Percentiles rank a stretch among this genome's conserved stretches.
Conservation (phyloP, 2,888 invertebrate species). For the Leptinotarsa peninsularis region DNA sequence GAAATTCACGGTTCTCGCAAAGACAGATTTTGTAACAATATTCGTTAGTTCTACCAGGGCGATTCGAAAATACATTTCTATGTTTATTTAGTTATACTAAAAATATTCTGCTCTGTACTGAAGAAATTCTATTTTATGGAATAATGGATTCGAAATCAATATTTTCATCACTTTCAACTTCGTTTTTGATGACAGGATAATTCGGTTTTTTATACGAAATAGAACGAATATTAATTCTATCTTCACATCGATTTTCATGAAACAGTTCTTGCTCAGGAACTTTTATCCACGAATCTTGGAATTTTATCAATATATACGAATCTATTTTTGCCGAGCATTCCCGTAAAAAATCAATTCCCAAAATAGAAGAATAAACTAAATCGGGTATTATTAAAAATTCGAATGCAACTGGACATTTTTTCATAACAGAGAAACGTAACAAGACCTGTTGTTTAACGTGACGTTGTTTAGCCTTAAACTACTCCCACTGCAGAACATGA, state of each 20-base stretch:
- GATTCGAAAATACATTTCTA: too few relatives aligned
- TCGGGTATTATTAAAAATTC: not conserved
- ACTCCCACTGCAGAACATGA: constrained; percentile 2
- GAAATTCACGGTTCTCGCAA: too few relatives aligned
- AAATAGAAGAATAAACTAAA: not conserved
- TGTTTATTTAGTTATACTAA: too few relatives aligned
- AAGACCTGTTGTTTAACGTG: not conserved
- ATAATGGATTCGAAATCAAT: not conserved
- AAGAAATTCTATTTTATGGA: not conserved
- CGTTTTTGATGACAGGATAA: not conserved
- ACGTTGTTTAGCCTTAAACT: constrained; percentile 14
- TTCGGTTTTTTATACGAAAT: not conserved
- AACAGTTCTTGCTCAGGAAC: not conserved
- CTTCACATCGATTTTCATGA: not conserved
- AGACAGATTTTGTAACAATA: too few relatives aligned
- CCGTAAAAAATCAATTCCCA: not conserved
- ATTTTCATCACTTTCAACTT: not conserved
- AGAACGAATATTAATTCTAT: not conserved
- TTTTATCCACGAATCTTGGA: not conserved
- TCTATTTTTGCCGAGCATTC: constrained; percentile 9
- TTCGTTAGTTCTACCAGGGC: not conserved
- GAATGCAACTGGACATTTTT: not conserved
- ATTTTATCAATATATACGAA: not conserved
- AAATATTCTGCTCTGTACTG: too few relatives aligned
- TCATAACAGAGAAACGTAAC: not conserved